phyloP scores from a whole-genome alignment of 2,797 vertebrate species.

The Pachyuromys duprasi region DNA sequence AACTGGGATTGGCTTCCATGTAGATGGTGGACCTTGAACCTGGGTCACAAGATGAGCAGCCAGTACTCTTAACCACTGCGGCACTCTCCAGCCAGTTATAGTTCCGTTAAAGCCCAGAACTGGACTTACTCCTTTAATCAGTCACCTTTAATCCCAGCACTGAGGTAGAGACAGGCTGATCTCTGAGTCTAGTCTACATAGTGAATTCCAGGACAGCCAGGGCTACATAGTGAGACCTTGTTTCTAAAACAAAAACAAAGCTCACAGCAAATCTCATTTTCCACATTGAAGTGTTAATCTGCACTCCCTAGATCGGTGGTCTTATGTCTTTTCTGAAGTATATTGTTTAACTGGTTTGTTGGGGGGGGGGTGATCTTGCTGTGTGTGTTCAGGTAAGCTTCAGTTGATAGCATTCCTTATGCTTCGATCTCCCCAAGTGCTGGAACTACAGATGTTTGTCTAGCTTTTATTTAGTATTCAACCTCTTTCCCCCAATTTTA shows the following conservation, averaged over 20 bases:
- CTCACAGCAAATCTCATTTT: constrained; percentile 46
- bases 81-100: not conserved
- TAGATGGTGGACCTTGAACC: not conserved
- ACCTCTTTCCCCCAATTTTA: not conserved
- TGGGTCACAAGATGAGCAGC: not conserved
- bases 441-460: not conserved
- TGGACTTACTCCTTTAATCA: not conserved
- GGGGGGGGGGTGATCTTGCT: not conserved
- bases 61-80: not conserved
- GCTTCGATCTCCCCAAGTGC: not conserved
- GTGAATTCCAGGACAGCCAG: not conserved
- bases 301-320: not conserved
- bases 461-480: constrained; percentile 20
- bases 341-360: not conserved
- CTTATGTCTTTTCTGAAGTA: constrained; percentile 22
- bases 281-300: constrained; percentile 35
- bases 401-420: not conserved
- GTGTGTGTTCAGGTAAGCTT: not conserved
- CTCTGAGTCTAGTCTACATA: not conserved
- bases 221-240: not conserved
- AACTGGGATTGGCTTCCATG: not conserved
- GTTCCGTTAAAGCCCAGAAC: not conserved
- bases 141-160: not conserved
- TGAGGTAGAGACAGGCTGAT: not conserved
- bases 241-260: not conserved